These are phyloP conservation scores for Chironomus striatipennis DNA, from an alignment of 1,140 invertebrate species.

Conservation along the genomic window DNA sequence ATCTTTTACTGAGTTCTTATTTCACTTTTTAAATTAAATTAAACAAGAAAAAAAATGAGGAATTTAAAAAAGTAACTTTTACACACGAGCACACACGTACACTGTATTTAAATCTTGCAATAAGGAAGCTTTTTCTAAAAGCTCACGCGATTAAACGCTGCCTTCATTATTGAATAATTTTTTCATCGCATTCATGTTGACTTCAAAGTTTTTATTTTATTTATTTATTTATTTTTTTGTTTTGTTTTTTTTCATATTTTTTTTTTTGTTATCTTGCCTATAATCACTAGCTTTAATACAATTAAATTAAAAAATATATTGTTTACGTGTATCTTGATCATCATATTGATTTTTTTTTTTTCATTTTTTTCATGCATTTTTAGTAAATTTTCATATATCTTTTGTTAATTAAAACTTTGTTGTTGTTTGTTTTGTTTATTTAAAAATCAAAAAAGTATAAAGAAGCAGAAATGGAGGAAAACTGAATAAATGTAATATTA, in stretches of 20 bases:
- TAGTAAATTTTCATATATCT: too few species aligned
- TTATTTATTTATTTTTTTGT: not conserved
- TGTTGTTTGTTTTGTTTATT: not conserved
- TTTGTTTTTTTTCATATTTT: not conserved
- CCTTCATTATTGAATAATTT: not conserved
- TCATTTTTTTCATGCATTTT: not conserved
- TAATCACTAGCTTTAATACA: not conserved
- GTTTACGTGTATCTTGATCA: not conserved
- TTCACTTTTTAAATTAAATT: too few species aligned
- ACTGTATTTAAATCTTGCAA: not conserved
- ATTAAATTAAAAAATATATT: too few species aligned
- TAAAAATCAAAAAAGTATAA: not conserved
- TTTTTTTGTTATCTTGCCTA: not conserved
- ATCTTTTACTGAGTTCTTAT: not conserved
- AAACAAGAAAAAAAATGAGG: too few species aligned
- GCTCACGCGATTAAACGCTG: not conserved
- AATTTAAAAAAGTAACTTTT: not conserved
- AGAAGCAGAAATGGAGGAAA: not conserved
- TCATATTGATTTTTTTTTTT: not conserved
- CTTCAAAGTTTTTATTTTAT: not conserved
- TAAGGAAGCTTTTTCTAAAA: slow-evolving; percentile 1
- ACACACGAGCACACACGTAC: not conserved
- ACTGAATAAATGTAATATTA: not conserved
- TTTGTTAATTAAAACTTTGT: not conserved
- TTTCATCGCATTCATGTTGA: not conserved